Evolutionary conservation across 2,888 invertebrate genomes (phyloP).

Genomic region (Mayetiola destructor): DNA sequence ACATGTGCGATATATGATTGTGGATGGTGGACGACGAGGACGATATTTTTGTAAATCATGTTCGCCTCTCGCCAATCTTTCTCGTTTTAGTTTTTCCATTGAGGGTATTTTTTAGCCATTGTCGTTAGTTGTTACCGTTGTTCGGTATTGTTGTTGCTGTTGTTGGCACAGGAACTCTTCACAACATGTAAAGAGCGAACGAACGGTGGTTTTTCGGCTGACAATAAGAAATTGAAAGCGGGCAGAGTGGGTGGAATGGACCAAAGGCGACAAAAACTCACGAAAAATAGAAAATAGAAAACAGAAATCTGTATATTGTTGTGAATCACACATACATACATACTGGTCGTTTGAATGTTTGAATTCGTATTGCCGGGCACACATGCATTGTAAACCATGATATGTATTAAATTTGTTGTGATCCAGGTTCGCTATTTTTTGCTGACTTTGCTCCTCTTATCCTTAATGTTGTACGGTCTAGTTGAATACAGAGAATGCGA

Average conservation of each 20-base stretch:
- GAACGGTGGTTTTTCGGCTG: constrained; percentile 9
- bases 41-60: no score
- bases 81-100: constrained; percentile 2
- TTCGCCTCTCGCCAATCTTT: constrained; percentile 9
- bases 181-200: not conserved
- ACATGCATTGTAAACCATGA: not conserved
- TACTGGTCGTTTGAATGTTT: no score
- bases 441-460: not conserved
- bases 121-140: not conserved
- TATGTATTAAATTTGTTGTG: constrained; percentile 5
- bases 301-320: no score
- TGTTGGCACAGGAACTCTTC: not conserved
- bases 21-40: no score
- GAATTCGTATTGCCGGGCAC: no score
- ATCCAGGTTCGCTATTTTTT: not conserved
- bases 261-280: constrained; percentile 9
- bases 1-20: no score
- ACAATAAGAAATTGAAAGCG: constrained; percentile 5
- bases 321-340: not conserved
- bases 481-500: not conserved
- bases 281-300: no score
- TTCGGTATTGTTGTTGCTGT: constrained; percentile 8
- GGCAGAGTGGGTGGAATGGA: constrained; percentile 12
- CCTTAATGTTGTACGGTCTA: not conserved
- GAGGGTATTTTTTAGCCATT: not conserved